A percentile compares a stretch with the other conserved stretches of the same genome.
phyloP scores from a whole-genome alignment of 2,888 invertebrate genomes.

The Sialis fuliginosa region DNA sequence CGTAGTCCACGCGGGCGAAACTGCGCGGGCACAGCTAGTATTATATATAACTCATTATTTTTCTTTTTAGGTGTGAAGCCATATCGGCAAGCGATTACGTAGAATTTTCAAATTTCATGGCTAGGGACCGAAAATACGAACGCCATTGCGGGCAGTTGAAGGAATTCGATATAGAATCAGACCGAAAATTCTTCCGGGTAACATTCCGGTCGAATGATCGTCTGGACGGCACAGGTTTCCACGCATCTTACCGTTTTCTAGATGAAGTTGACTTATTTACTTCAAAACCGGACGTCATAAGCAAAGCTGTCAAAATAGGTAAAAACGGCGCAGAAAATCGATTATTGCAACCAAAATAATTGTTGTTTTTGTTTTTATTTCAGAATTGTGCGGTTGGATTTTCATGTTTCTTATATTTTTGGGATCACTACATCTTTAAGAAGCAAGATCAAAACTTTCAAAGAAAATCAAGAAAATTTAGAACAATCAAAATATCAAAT shows the following conservation, averaged over 20 bases:
- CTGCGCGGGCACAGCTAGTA: background rate
- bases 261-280: slow-evolving; percentile 44
- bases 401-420: too few relatives aligned
- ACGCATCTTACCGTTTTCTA: slow-evolving; percentile 76
- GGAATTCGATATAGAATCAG: slow-evolving; percentile 70
- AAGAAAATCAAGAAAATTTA: too few relatives aligned
- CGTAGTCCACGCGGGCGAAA: too few relatives aligned
- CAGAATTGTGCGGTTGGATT: too few relatives aligned
- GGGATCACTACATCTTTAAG: too few relatives aligned
- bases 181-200: slow-evolving; percentile 84
- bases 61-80: slow-evolving; percentile 59
- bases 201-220: slow-evolving; percentile 88
- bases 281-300: slow-evolving; percentile 22
- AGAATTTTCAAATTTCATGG: slow-evolving; percentile 88
- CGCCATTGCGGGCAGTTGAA: slow-evolving; percentile 75
- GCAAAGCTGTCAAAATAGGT: slow-evolving; percentile 9
- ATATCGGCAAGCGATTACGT: slow-evolving; percentile 88
- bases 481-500: too few relatives aligned
- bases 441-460: too few relatives aligned
- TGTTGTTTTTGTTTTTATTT: too few relatives aligned
- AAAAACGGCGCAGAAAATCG: background rate
- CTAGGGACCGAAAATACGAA: slow-evolving; percentile 74
- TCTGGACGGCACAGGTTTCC: slow-evolving; percentile 86
- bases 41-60: background rate
- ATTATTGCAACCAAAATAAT: too few relatives aligned